Base-by-base conservation (phyloP, 2,888 invertebrate species). In the Himalopsyche kuldschensis region DNA sequence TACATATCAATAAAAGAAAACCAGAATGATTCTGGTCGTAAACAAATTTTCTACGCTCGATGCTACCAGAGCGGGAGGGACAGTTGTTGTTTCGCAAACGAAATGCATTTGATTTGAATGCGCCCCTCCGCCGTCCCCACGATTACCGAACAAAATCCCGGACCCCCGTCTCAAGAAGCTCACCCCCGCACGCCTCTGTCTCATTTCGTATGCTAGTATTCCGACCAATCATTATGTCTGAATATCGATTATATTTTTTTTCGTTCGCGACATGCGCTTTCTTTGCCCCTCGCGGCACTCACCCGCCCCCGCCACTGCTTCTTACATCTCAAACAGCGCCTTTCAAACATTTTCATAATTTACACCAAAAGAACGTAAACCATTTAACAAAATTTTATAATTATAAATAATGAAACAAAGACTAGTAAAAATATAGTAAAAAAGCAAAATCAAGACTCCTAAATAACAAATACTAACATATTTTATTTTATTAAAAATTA, bases 181-280 rank as follows among this genome's bases (percentile, higher is more conserved):
- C 47, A 69, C 82, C 55, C 20, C 75, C 78, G 47, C 78, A 82
- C 48, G 75, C 80, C 75, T 91, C 92, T 91, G 91, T 91, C 92
- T 92, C 91, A 92, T 92, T 92, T 91, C 91, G 92, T 92, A 92
- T 92, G 91, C 92, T 91, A 91, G 91, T 90, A 91, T 90, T 91
- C 91, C 90, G 89, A 90, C 91, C 91, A 91, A 92, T 92, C 92
- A 92, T 92, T 92, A 92, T 91, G 91, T 91, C 82, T 77, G 91
- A 90, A 90, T 92, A 92, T 92, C 92, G 92, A 92, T 92, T 92
- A 92, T 86, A 83, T 86, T 86, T 85, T 85, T 85, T 86, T 86
- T 82, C 81, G 84, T 86, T 55, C 83, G 83, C 86, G 86, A 84
- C 86, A 86, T 86, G 86, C 86, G 86, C 86, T 86, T 84, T 86